Percentiles rank a stretch among this genome's conserved stretches.
phyloP scores from a whole-genome alignment of 1,140 invertebrate genomes.

The Ruditapes philippinarum region DNA sequence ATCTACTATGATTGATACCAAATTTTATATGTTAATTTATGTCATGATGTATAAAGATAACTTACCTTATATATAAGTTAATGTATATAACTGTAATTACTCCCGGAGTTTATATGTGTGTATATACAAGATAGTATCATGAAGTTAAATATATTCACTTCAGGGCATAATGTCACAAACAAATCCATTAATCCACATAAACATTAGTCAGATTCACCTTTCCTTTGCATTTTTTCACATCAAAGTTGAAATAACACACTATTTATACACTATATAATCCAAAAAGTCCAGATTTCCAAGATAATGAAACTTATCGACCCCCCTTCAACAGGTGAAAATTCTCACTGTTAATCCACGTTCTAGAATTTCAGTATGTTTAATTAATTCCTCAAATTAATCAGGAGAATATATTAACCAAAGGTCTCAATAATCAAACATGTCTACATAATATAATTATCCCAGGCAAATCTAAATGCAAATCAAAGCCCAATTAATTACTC shows the following conservation, averaged over 20 bases:
- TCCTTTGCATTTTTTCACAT: neutral
- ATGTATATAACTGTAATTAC: neutral
- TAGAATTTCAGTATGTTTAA: neutral
- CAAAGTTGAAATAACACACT: neutral
- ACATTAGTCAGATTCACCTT: neutral
- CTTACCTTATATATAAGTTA: conserved; percentile 7
- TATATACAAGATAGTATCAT: neutral
- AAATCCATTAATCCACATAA: neutral
- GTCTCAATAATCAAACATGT: neutral
- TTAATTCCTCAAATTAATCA: neutral
- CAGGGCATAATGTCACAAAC: conserved; percentile 28
- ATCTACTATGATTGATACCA: no score
- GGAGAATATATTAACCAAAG: neutral
- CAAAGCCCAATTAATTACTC: no score
- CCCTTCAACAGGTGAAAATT: neutral
- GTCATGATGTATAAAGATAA: neutral
- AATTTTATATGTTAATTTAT: no score
- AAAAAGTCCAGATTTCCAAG: no score
- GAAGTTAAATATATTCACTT: neutral
- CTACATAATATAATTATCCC: neutral
- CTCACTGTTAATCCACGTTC: neutral
- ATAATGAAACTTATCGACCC: no score
- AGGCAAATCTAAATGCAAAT: neutral
- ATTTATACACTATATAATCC: no score
- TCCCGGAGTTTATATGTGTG: neutral